Evolutionary conservation across 2,113 vertebrate species (phyloP).

Genomic region (Gnathonemus longibarbis): DNA sequence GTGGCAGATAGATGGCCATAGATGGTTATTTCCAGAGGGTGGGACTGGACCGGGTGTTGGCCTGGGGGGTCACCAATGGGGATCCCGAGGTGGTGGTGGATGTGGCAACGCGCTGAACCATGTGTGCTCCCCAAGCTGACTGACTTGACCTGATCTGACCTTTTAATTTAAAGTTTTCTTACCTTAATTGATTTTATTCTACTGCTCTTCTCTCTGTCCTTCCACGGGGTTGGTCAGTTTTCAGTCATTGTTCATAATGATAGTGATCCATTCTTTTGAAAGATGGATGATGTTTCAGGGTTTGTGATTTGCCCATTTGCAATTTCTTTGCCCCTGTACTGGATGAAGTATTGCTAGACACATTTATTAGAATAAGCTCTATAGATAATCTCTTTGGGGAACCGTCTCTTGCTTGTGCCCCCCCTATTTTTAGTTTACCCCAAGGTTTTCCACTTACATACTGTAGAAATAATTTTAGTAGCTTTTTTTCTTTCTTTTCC

Average conservation of each 20-base stretch:
- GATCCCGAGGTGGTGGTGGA: not conserved
- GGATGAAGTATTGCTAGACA: not conserved
- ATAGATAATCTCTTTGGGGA: not conserved
- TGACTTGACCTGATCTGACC: not conserved
- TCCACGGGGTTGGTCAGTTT: not conserved
- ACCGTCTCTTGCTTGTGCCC: not conserved
- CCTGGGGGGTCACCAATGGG: not conserved
- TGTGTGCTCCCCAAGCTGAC: not conserved
- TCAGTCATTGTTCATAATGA: not conserved
- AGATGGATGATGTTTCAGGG: not conserved
- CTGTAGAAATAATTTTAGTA: not conserved
- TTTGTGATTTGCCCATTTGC: not conserved
- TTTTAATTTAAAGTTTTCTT: not conserved
- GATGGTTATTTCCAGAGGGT: not conserved
- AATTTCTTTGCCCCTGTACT: not conserved
- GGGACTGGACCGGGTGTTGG: not conserved
- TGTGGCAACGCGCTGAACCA: not conserved
- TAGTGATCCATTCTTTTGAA: not conserved
- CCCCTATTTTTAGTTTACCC: slow-evolving; percentile 17
- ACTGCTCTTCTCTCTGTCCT: not conserved
- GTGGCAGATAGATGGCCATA: not conserved
- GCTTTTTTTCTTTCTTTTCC: not conserved
- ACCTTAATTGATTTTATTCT: not conserved
- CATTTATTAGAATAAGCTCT: slow-evolving; percentile 16
- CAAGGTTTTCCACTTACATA: slow-evolving; percentile 5